These are phyloP conservation scores for Chrysochloris asiatica DNA, from an alignment of 2,113 vertebrate species.

Conservation along the genomic window DNA sequence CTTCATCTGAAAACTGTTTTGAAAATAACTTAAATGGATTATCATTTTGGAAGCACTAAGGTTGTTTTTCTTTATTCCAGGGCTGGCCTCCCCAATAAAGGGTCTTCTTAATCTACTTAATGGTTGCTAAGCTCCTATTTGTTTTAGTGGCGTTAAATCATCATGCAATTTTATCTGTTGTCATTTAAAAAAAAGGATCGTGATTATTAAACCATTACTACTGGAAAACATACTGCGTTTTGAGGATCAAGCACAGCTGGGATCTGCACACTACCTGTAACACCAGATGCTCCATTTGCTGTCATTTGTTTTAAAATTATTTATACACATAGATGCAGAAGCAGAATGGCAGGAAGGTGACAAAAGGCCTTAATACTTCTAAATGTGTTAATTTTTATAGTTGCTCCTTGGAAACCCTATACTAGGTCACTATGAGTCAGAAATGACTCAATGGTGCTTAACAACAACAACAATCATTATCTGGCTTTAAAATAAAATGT, in stretches of 20 bases:
- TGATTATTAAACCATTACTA: conserved; percentile 65
- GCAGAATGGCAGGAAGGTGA: not conserved
- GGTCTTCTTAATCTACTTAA: conserved; percentile 34
- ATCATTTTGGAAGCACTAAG: not conserved
- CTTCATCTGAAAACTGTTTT: not conserved
- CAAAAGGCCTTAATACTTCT: not conserved
- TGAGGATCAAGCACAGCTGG: conserved; percentile 52
- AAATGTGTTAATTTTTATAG: not conserved
- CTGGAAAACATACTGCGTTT: conserved; percentile 57
- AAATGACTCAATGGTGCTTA: too few relatives aligned
- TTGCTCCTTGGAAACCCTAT: not conserved
- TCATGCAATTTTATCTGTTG: conserved; percentile 44
- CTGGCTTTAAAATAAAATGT: not conserved
- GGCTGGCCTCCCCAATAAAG: conserved; percentile 11
- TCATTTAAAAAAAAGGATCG: conserved; percentile 31
- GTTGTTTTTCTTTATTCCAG: not conserved
- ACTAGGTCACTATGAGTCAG: too few relatives aligned
- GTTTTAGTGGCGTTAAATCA: conserved; percentile 59
- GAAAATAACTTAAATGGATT: not conserved
- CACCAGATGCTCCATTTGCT: conserved; percentile 53
- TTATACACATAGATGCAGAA: conserved; percentile 8
- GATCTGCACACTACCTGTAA: conserved; percentile 2
- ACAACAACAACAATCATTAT: too few relatives aligned
- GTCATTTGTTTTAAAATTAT: conserved; percentile 52
- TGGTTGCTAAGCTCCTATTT: conserved; percentile 25